Evolutionary conservation across 2,888 invertebrate species (phyloP).

Genomic region (Noctuana brunneofusca): DNA sequence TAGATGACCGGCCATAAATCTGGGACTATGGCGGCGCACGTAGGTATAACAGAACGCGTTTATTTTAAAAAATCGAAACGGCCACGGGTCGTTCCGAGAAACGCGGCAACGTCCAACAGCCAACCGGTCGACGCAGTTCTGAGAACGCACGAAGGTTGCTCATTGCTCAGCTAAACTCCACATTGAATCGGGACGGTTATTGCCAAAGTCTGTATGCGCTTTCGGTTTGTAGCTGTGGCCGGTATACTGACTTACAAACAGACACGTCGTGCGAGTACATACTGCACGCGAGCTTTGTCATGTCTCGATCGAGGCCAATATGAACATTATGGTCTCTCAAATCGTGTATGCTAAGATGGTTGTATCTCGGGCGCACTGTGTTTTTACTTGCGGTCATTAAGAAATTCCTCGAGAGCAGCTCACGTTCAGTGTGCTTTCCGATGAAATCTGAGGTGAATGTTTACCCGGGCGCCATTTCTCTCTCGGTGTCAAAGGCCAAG

Average conservation of each 20-base stretch:
- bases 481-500: conserved; percentile 2
- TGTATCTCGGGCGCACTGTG: background rate
- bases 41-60: conserved; percentile 65
- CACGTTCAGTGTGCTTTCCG: background rate
- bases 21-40: conserved; percentile 49
- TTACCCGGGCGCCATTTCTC: background rate
- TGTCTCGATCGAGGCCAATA: conserved; percentile 54
- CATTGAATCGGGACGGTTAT: conserved; percentile 64
- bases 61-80: conserved; percentile 76
- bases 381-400: conserved; percentile 10
- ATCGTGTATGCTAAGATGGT: background rate
- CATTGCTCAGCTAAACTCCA: conserved; percentile 64
- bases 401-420: background rate
- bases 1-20: conserved; percentile 66
- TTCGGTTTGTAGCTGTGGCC: conserved; percentile 37
- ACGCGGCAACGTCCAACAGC: conserved; percentile 48
- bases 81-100: conserved; percentile 65
- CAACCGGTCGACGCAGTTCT: conserved; percentile 68
- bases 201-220: conserved; percentile 60
- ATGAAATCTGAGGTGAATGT: conserved; percentile 2
- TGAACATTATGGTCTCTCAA: conserved; percentile 34
- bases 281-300: conserved; percentile 45
- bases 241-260: background rate
- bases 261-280: too few species aligned
- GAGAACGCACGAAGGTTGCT: conserved; percentile 72